These are phyloP conservation scores for Hestina assimilis DNA, from an alignment of 1,140 invertebrate species.

Conservation along the genomic window DNA sequence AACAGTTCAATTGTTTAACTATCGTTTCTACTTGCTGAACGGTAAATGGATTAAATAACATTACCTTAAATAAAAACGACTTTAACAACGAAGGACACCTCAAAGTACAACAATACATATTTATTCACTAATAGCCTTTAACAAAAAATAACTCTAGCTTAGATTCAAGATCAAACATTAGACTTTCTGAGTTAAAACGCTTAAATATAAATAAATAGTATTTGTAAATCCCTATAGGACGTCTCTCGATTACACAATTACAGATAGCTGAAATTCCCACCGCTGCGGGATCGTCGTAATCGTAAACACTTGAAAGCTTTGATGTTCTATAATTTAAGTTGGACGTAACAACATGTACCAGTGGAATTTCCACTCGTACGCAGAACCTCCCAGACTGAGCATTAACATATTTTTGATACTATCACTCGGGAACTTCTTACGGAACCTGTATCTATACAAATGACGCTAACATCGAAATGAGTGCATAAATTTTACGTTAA, in stretches of 20 bases:
- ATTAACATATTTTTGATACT: constrained; percentile 48
- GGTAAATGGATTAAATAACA: too few relatives aligned
- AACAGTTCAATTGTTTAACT: too few relatives aligned
- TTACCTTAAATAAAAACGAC: too few relatives aligned
- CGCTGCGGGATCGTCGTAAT: constrained; percentile 5
- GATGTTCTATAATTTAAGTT: constrained; percentile 19
- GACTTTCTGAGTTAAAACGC: too few relatives aligned
- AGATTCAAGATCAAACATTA: too few relatives aligned
- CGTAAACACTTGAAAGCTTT: constrained; percentile 2
- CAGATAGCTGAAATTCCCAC: constrained; percentile 13
- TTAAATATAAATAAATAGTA: background rate
- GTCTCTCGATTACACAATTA: constrained; percentile 8
- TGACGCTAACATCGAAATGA: constrained; percentile 28
- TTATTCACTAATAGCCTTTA: too few relatives aligned
- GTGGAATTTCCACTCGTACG: constrained; percentile 19
- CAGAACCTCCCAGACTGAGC: constrained; percentile 14
- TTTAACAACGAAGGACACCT: too few relatives aligned
- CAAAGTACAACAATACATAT: too few relatives aligned
- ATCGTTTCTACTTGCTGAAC: too few relatives aligned
- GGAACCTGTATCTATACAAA: constrained; percentile 31
- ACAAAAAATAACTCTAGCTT: too few relatives aligned
- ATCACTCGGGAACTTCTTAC: constrained; percentile 35
- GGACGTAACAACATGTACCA: constrained; percentile 4
- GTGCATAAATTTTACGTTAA: constrained; percentile 22
- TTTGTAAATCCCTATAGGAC: background rate